Evolutionary conservation across 2,888 invertebrate species (phyloP).

Genomic region (Clostera curtula): DNA sequence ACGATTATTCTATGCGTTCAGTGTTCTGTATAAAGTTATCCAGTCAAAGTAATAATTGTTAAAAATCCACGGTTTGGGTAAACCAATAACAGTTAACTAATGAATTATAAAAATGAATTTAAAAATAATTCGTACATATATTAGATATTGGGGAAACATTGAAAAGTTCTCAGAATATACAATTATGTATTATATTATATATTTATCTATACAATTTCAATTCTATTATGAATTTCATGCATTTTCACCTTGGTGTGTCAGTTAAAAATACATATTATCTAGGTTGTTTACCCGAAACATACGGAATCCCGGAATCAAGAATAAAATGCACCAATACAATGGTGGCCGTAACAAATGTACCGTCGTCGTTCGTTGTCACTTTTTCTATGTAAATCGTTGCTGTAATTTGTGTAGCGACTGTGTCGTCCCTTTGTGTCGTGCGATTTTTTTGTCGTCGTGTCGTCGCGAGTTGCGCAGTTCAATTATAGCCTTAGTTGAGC

Average conservation of each 20-base stretch:
- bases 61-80: no score
- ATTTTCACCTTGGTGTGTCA: no score
- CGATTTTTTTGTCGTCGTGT: conserved; percentile 18
- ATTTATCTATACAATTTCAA: no score
- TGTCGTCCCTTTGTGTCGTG: conserved; percentile 22
- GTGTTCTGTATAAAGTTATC: conserved; percentile 16
- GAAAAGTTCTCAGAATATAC: neutral
- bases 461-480: conserved; percentile 4
- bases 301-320: conserved; percentile 19
- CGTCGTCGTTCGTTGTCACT: conserved; percentile 55
- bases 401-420: conserved; percentile 61
- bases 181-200: no score
- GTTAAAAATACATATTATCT: no score
- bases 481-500: conserved; percentile 1
- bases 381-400: conserved; percentile 65
- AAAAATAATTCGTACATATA: no score
- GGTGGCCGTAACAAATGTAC: conserved; percentile 60
- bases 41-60: no score
- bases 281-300: no score
- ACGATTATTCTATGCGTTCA: neutral
- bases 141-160: neutral
- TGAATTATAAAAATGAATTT: no score
- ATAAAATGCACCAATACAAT: conserved; percentile 62
- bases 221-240: no score
- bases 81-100: no score